Percentiles rank a stretch among this genome's conserved stretches.
phyloP scores from a whole-genome alignment of 2,113 vertebrate species.

The Zosterops hypoxanthus region DNA sequence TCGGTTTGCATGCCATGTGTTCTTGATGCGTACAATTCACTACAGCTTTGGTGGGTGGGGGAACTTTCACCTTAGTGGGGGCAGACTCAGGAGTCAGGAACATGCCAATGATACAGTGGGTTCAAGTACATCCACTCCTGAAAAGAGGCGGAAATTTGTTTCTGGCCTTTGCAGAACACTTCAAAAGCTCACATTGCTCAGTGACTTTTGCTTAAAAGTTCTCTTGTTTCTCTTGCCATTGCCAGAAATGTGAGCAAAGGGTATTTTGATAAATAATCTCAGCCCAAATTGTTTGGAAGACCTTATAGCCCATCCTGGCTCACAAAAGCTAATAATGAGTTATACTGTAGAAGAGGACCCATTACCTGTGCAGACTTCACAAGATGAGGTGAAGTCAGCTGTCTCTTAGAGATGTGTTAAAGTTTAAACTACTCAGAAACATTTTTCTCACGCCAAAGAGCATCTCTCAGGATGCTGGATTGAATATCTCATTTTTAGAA shows the following conservation, averaged over 20 bases:
- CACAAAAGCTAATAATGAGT: background rate
- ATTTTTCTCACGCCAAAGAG: background rate
- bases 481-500: background rate
- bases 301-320: background rate
- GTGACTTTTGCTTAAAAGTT: background rate
- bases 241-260: background rate
- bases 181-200: background rate
- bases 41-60: background rate
- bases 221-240: background rate
- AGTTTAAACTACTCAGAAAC: background rate
- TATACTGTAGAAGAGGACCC: background rate
- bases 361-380: background rate
- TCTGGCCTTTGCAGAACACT: background rate
- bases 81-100: background rate
- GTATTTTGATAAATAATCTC: background rate
- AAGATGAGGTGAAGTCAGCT: background rate
- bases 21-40: background rate
- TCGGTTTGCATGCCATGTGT: rapidly evolving
- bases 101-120: too few relatives aligned
- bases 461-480: background rate
- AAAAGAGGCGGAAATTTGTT: background rate
- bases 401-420: background rate
- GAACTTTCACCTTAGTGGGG: background rate
- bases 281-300: background rate
- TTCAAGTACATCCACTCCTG: background rate